Conservation (phyloP, 2,797 vertebrate genomes). For the Tokudaia muenninki region DNA sequence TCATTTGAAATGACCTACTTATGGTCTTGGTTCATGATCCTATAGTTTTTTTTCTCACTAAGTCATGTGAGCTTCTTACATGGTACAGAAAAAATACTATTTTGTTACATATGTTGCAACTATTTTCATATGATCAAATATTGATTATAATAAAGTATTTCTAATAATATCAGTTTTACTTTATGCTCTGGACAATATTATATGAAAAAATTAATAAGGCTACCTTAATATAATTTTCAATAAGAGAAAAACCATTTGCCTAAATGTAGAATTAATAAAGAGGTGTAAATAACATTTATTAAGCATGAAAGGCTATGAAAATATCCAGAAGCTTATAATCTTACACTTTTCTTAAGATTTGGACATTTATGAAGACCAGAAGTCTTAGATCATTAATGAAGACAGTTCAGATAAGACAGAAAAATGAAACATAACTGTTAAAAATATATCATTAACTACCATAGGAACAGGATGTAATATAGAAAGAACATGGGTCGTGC, state of each 20-base stretch:
- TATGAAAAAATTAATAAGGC: background rate
- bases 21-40: background rate
- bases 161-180: background rate
- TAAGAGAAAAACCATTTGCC: background rate
- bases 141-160: constrained; percentile 5
- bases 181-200: constrained; percentile 28
- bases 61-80: background rate
- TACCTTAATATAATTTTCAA: background rate
- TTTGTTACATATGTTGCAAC: background rate
- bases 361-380: constrained; percentile 1
- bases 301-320: background rate
- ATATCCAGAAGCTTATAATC: background rate
- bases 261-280: constrained; percentile 21
- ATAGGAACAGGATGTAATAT: background rate
- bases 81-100: background rate
- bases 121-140: background rate
- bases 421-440: background rate
- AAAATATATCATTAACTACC: background rate
- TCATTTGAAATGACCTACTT: constrained; percentile 12
- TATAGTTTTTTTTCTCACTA: background rate
- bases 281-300: background rate
- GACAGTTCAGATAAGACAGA: background rate
- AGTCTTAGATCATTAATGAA: background rate
- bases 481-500: background rate
- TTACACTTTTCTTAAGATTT: constrained; percentile 21